phyloP scores from a whole-genome alignment of 1,140 invertebrate genomes.

The Gerris buenoi region DNA sequence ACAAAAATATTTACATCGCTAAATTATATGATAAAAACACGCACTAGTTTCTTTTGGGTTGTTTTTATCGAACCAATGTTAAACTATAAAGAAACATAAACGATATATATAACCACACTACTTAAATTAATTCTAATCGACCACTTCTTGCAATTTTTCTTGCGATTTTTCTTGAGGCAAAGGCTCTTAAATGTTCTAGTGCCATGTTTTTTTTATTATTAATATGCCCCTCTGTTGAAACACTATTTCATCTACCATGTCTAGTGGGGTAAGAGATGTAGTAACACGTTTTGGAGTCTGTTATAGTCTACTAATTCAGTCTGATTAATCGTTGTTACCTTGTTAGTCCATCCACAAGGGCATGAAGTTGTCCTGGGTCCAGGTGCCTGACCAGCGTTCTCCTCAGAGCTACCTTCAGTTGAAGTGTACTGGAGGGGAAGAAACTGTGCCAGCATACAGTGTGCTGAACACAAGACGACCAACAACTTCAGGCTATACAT shows the following conservation, averaged over 20 bases:
- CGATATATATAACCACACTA: background rate
- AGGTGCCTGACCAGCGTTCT: background rate
- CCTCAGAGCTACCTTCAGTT: conserved; percentile 2
- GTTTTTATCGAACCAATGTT: background rate
- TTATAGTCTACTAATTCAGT: background rate
- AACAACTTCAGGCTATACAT: background rate
- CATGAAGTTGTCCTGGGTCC: conserved; percentile 9
- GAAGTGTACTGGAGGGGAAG: background rate
- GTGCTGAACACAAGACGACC: background rate
- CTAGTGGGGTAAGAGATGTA: background rate
- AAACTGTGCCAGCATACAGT: background rate
- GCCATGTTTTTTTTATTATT: background rate
- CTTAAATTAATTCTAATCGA: background rate
- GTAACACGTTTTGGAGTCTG: background rate
- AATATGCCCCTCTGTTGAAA: background rate
- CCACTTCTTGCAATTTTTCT: background rate
- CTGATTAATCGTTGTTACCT: no score
- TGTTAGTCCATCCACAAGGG: conserved; percentile 13
- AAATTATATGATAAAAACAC: background rate
- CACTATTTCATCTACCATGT: background rate
- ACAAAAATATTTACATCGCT: background rate
- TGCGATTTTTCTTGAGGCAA: background rate
- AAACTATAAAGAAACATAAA: background rate
- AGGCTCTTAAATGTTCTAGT: background rate
- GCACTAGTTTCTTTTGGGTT: background rate